These are phyloP conservation scores for Emys orbicularis DNA, from an alignment of 2,797 vertebrate genomes.

Conservation along the genomic window DNA sequence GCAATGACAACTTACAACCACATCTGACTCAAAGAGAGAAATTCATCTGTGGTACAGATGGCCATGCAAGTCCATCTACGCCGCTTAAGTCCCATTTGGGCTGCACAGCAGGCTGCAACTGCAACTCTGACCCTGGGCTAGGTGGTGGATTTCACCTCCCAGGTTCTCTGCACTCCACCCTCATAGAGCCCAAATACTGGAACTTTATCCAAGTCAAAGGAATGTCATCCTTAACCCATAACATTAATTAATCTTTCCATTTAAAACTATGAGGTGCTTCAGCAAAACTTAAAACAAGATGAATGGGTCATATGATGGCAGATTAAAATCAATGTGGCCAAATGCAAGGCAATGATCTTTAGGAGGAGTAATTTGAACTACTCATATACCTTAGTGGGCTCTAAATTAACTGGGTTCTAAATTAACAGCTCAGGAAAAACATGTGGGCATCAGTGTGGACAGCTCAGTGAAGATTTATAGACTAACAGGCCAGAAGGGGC, in stretches of 20 bases:
- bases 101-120: accelerated
- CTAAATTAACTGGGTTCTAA: not conserved
- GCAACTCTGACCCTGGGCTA: not conserved
- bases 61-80: accelerated
- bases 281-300: not conserved
- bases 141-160: not conserved
- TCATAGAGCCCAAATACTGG: accelerated
- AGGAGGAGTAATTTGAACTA: not conserved
- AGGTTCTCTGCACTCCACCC: not conserved
- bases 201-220: not conserved
- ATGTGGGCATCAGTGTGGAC: not conserved
- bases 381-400: accelerated
- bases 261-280: not conserved
- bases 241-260: not conserved
- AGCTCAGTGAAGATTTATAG: not conserved
- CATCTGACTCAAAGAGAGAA: not conserved
- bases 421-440: not conserved
- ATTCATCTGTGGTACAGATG: not conserved
- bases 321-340: not conserved
- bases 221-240: not conserved
- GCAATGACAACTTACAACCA: not conserved
- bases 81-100: not conserved
- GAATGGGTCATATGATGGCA: accelerated
- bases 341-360: not conserved
- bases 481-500: not conserved